These are phyloP conservation scores for Lycaon pictus DNA, from an alignment of 2,113 vertebrate genomes.

Conservation along the genomic window DNA sequence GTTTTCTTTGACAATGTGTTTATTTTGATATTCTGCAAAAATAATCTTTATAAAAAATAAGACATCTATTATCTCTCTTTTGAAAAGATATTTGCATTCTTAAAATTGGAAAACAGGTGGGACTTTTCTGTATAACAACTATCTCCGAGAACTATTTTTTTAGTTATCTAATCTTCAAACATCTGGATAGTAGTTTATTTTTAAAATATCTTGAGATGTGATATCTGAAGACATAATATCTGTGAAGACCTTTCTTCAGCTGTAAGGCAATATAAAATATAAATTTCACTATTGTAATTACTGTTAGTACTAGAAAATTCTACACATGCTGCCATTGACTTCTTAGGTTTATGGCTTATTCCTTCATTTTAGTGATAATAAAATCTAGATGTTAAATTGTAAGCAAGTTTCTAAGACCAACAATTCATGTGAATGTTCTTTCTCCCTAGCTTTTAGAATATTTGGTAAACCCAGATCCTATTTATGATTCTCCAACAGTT, in stretches of 20 bases:
- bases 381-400: slow-evolving; percentile 43
- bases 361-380: slow-evolving; percentile 27
- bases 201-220: background rate
- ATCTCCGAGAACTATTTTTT: background rate
- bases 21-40: background rate
- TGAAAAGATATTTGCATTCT: background rate
- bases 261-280: slow-evolving; percentile 5
- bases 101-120: slow-evolving; percentile 1
- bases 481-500: slow-evolving; percentile 48
- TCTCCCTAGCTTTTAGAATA: slow-evolving; percentile 41
- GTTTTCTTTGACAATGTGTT: background rate
- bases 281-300: background rate
- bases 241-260: background rate
- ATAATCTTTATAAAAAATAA: background rate
- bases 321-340: background rate
- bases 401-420: slow-evolving; percentile 32
- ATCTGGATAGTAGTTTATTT: slow-evolving; percentile 40
- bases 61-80: background rate
- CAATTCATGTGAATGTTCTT: background rate
- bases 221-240: background rate
- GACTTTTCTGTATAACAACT: background rate
- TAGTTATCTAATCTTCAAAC: slow-evolving; percentile 16
- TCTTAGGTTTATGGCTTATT: background rate
- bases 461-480: background rate
- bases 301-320: background rate